Percentiles rank a stretch among this genome's conserved stretches.
These are phyloP conservation scores for Coelopa pilipes DNA, from an alignment of 2,888 invertebrate species.

Conservation along the genomic window DNA sequence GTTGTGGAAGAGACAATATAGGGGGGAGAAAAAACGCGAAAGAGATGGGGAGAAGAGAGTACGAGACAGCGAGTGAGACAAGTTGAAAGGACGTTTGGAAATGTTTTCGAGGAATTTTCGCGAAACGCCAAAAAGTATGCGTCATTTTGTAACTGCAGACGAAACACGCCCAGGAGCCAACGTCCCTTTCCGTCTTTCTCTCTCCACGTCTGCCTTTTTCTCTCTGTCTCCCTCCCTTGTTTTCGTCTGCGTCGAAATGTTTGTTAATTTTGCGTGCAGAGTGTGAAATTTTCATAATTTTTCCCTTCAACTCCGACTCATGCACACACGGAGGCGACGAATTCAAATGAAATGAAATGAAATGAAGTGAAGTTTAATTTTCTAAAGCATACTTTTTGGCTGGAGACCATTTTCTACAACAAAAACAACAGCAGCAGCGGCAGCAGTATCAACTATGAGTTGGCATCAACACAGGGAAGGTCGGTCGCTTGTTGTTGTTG, in stretches of 20 bases:
- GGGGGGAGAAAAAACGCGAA: neutral
- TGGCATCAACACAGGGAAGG: no score
- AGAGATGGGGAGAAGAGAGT: no score
- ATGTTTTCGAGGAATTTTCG: no score
- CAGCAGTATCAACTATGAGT: constrained; percentile 10
- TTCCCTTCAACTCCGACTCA: neutral
- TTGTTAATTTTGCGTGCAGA: constrained; percentile 24
- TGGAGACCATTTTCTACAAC: constrained; percentile 5
- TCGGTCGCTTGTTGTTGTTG: constrained; percentile 11
- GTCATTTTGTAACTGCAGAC: neutral
- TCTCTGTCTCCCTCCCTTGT: no score
- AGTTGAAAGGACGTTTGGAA: no score
- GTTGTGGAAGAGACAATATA: neutral
- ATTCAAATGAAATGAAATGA: no score
- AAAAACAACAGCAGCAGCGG: neutral
- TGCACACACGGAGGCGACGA: no score
- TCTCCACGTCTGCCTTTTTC: neutral
- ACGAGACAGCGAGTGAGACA: neutral
- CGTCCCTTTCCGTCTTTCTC: neutral
- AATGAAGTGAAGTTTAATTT: constrained; percentile 29
- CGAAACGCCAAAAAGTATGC: constrained; percentile 3
- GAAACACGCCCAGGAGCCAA: no score
- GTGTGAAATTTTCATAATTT: constrained; percentile 23
- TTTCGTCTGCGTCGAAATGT: neutral
- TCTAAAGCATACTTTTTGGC: constrained; percentile 35